Conservation (phyloP, 2,888 invertebrate genomes). For the Lasioglossum lativentre region DNA sequence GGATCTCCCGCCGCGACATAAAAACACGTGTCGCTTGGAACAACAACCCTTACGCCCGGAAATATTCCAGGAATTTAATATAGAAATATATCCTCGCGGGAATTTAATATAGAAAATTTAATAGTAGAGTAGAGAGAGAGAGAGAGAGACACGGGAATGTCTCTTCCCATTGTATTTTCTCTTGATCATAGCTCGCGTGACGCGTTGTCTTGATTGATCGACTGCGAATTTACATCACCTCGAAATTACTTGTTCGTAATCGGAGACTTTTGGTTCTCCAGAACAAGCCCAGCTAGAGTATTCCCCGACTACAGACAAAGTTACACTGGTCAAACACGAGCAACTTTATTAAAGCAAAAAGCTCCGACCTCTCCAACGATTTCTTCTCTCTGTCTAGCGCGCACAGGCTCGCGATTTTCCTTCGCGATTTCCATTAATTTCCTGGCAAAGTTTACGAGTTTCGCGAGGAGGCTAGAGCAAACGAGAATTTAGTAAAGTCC, state of each 20-base stretch:
- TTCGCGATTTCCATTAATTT: constrained; percentile 3
- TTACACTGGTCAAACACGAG: neutral
- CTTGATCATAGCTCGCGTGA: neutral
- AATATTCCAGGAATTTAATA: neutral
- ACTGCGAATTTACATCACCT: no score
- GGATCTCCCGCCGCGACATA: neutral
- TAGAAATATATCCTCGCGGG: neutral
- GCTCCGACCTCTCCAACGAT: neutral
- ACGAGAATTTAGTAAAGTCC: constrained; percentile 4
- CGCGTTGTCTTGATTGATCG: neutral
- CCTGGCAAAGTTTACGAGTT: constrained; percentile 5
- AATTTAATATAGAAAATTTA: constrained; percentile 11
- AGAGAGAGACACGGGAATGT: neutral
- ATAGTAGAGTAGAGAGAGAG: no score
- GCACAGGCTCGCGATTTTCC: neutral
- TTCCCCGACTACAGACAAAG: neutral
- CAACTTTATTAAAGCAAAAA: neutral
- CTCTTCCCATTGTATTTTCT: neutral
- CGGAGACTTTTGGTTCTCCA: no score
- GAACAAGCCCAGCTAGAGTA: neutral
- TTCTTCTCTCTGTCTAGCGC: neutral
- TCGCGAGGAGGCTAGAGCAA: neutral
- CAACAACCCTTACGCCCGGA: neutral
- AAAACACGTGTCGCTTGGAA: neutral
- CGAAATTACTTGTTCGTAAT: no score